Evolutionary conservation across 2,113 vertebrate genomes (phyloP), one percentile per base, ranked within the genome.

Genomic region (Delphinus delphis): DNA sequence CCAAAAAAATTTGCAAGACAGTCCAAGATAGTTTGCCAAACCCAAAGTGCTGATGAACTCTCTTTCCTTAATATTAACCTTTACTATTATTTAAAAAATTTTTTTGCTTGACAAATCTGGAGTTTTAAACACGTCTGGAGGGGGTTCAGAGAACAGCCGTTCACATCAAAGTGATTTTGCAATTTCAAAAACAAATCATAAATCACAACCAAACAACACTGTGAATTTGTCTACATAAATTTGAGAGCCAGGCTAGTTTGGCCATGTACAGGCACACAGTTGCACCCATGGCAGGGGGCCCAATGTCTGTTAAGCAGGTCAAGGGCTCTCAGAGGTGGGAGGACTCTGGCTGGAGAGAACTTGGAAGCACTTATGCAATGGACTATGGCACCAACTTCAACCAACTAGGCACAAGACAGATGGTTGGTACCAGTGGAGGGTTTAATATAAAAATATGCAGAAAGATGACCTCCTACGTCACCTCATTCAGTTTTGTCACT

Each of bases 131-230:
- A 96, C 76, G 97, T 97, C 90, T 98, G 90, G 86, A 90, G 76
- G 41, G 74, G 70, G 68, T 96, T 97, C 62, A 9, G 80, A 58
- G 80, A 96, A 95, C 5, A 93, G 71, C 74, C 79, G 77, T 94
- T 98, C 70, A 90, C 92, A 93, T 93, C 90, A 97, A 97, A 95
- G 77, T 95, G 71, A 93, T 85, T 97, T 97, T 97, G 20, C 47
- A 47, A 93, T 80, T 97, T 79, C 28, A 28, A 68, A 58, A 90
- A 55, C 83, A 97, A 97, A 85, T 36, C 81, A 89, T 87, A 81
- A 38, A 90, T 97, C 95, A 90, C 14, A 67, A 63, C 23, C 63
- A 86, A 96, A 86, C 33, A 96, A 80, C 41, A 88, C 0, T 50
- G 2, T 74, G 80, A 90, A 53, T 81, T 93, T 93, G 12, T 77